Base-by-base conservation (phyloP, 2,888 invertebrate species). In the Athalia cordata region DNA sequence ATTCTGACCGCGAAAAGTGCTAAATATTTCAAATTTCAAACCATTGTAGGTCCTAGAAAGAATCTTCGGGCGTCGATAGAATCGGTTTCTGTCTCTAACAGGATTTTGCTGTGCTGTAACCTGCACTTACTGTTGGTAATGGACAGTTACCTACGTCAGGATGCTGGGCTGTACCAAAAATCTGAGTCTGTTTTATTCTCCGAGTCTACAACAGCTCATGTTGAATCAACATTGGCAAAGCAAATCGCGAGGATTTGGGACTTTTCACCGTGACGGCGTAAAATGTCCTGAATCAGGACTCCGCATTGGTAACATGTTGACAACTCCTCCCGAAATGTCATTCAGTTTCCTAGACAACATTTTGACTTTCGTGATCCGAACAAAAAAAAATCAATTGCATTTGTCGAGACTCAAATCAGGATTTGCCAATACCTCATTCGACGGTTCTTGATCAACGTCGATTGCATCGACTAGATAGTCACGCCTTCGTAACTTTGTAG, bases 1-100 rank as follows among this genome's bases (percentile, higher is more conserved):
- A 29, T 29, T 2, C 29, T 29, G 29, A 29, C 29, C 29, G 1
- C 29, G 29, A 29, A 29, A n/a, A 6, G 1, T 7, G 61, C 61
- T 50, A 9, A 43, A 50, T 67, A 62, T 62, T 29, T 62, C 9
- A 29, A 13, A 5, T 13, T 9, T 15, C 67, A 7, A 67, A 67
- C 47, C 43, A 64, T 45, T 43, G 64, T 64, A 45, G n/a, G 9
- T 45, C n/a, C n/a, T 3, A 43, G 4, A 45, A 29, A 43, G 11
- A 66, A n/a, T 13, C 49, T 9, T 43, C 3, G 13, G 9, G n/a
- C 50, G 68, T 68, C 68, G 68, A 43, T 68, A 43, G 55, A 68
- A 68, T 55, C 13, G 1, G 55, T 68, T 0, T 6, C 15, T 8
- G 3, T 9, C 55, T 52, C 43, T 13, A 50, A 15, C 43, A 29